phyloP scores from a whole-genome alignment of 2,888 invertebrate species.

The Sericinus montela region DNA sequence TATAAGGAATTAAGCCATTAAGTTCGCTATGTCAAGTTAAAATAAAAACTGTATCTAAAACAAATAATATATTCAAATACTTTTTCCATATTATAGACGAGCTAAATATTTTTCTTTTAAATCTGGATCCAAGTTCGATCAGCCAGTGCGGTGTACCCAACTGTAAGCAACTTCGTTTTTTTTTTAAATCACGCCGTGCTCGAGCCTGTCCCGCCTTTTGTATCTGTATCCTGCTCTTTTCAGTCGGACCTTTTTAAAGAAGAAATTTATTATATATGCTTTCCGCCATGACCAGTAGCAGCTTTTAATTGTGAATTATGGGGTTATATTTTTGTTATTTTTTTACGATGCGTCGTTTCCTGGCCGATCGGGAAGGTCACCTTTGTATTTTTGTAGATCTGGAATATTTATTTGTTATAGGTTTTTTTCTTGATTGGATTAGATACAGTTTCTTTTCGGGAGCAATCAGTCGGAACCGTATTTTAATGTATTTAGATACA shows the following conservation, averaged over 20 bases:
- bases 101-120: neutral
- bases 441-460: conserved; percentile 51
- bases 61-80: too few species aligned
- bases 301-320: conserved; percentile 78
- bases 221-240: conserved; percentile 74
- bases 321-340: conserved; percentile 46
- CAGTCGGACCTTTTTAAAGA: conserved; percentile 72
- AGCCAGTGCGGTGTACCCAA: conserved; percentile 16
- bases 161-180: conserved; percentile 69
- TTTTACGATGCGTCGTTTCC: conserved; percentile 55
- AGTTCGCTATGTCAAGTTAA: too few species aligned
- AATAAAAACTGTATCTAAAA: too few species aligned
- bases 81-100: neutral
- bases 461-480: conserved; percentile 56
- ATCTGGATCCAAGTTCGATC: conserved; percentile 1
- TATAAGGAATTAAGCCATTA: too few species aligned
- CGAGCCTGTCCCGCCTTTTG: conserved; percentile 61
- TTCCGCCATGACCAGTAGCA: conserved; percentile 76
- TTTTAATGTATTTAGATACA: conserved; percentile 49
- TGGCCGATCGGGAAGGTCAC: conserved; percentile 67
- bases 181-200: conserved; percentile 58
- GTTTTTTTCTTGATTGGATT: conserved; percentile 46
- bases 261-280: conserved; percentile 76
- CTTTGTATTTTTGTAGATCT: conserved; percentile 59
- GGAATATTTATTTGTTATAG: conserved; percentile 50